Evolutionary conservation across 2,888 invertebrate genomes (phyloP).

Genomic region (Apamea monoglypha): DNA sequence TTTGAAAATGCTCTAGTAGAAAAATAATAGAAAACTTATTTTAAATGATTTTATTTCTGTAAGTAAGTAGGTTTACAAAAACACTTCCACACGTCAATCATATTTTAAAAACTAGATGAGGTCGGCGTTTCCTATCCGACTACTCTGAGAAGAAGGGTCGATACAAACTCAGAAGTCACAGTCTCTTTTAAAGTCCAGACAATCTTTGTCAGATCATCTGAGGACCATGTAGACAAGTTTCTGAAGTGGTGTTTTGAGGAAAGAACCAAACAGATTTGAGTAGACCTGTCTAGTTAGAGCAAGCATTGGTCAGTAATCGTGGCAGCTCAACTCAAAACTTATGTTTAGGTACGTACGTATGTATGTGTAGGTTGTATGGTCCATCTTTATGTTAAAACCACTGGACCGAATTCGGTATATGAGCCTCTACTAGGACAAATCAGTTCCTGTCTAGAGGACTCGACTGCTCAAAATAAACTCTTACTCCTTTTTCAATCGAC

Average conservation of each 20-base stretch:
- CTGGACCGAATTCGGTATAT: not conserved
- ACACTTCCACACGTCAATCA: not conserved
- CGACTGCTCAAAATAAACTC: not conserved
- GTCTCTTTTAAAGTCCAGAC: not conserved
- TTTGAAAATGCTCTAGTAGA: not conserved
- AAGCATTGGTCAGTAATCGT: not conserved
- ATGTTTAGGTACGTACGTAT: not conserved
- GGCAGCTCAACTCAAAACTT: not conserved
- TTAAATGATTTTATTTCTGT: no score
- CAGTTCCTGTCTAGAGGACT: slow-evolving; percentile 9
- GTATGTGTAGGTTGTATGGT: not conserved
- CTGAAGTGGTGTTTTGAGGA: not conserved
- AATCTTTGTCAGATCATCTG: not conserved
- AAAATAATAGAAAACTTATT: not conserved
- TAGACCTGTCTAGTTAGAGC: not conserved
- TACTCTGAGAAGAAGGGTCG: not conserved
- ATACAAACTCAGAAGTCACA: not conserved
- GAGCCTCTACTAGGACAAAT: not conserved
- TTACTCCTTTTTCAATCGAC: not conserved
- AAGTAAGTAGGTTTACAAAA: no score
- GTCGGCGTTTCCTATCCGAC: not conserved
- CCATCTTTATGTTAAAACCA: not conserved
- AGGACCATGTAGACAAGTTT: not conserved
- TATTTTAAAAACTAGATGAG: not conserved
- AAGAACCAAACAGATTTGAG: not conserved